phyloP scores from a whole-genome alignment of 2,113 vertebrate genomes.

The Sapayoa aenigma region DNA sequence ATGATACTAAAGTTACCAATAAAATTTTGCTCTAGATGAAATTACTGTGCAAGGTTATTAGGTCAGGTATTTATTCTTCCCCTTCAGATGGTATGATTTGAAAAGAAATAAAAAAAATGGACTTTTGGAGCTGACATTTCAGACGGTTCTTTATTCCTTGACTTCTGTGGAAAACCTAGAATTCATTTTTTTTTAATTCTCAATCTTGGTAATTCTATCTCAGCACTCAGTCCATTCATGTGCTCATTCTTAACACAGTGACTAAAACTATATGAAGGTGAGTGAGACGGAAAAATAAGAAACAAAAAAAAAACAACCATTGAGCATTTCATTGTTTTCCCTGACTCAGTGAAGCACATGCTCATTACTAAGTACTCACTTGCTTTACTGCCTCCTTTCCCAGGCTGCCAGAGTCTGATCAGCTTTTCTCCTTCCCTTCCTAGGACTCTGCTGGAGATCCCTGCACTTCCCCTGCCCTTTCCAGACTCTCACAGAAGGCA shows the following conservation, averaged over 20 bases:
- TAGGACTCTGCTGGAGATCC: neutral
- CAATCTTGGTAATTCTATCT: neutral
- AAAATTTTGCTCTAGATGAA: neutral
- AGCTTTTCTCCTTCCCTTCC: neutral
- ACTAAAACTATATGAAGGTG: neutral
- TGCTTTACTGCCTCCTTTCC: neutral
- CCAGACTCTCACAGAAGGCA: neutral
- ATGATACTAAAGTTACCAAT: neutral
- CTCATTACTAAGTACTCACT: neutral
- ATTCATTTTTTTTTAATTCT: neutral
- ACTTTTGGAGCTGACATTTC: neutral
- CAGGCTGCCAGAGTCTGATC: neutral
- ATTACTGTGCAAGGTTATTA: neutral
- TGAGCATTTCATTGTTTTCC: neutral
- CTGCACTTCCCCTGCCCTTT: neutral
- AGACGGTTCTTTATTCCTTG: neutral
- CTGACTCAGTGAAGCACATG: accelerated
- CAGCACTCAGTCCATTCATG: neutral
- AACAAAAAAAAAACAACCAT: neutral
- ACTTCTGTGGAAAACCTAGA: neutral
- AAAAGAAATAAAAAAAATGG: neutral
- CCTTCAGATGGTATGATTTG: neutral
- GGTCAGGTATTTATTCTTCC: neutral
- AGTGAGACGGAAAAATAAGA: neutral
- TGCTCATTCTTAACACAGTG: neutral